These are phyloP conservation scores for Equus przewalskii DNA, from an alignment of 2,113 vertebrate species.

Conservation along the genomic window DNA sequence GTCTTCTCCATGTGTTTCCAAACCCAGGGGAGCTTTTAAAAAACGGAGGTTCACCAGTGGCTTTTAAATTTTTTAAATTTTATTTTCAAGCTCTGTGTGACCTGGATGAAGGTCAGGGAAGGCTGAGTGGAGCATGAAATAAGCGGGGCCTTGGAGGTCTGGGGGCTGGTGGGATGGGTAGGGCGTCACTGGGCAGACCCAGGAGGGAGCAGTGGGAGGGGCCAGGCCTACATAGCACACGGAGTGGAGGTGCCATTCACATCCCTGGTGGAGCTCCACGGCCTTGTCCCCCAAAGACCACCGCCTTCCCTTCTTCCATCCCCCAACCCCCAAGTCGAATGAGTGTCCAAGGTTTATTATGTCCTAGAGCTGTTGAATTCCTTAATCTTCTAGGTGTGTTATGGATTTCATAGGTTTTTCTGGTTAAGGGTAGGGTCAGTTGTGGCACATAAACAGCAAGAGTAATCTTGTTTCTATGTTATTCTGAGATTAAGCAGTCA, in stretches of 20 bases:
- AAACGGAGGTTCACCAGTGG: not conserved
- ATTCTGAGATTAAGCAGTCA: not conserved
- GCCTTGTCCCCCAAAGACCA: not conserved
- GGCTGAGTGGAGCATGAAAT: not conserved
- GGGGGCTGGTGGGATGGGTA: not conserved
- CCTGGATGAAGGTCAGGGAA: not conserved
- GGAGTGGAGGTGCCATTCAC: not conserved
- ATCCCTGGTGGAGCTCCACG: not conserved
- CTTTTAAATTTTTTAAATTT: not conserved
- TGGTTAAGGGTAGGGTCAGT: not conserved
- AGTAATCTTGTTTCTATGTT: not conserved
- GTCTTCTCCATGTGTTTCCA: not conserved
- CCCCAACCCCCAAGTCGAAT: not conserved
- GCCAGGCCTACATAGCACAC: accelerated
- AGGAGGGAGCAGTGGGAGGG: too few relatives aligned
- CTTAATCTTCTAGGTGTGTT: not conserved
- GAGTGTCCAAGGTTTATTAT: not conserved
- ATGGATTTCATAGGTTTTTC: not conserved
- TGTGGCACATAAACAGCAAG: not conserved
- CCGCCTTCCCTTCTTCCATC: not conserved
- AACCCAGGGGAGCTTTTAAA: not conserved
- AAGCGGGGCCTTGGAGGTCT: not conserved
- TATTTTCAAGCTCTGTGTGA: not conserved
- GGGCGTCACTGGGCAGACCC: not conserved
- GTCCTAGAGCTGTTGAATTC: not conserved